phyloP scores from a whole-genome alignment of 2,113 vertebrate species.

The Xiphophorus couchianus region DNA sequence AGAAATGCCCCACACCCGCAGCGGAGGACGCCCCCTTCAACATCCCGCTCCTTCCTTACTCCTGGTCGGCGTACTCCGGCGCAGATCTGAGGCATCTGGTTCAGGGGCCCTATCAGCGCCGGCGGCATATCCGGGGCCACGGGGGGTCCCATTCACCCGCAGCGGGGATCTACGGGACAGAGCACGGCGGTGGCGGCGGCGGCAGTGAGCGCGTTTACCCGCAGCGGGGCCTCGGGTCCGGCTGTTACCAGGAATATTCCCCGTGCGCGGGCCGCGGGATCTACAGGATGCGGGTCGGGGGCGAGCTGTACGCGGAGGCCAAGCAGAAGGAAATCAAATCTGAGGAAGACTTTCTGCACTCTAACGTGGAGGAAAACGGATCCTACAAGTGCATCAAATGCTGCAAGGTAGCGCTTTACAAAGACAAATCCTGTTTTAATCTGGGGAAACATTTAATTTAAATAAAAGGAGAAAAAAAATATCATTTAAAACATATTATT shows the following conservation, averaged over 20 bases:
- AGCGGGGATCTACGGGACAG: constrained; percentile 76
- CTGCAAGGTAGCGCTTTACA: constrained; percentile 85
- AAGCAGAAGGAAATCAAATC: constrained; percentile 86
- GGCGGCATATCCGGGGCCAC: constrained; percentile 45
- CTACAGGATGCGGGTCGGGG: constrained; percentile 68
- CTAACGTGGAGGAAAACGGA: constrained; percentile 82
- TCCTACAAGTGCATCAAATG: constrained; percentile 96
- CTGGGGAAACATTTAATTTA: not conserved
- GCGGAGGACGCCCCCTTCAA: constrained; percentile 80
- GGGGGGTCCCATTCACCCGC: constrained; percentile 78
- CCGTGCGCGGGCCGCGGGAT: constrained; percentile 57
- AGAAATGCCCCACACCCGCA: constrained; percentile 80
- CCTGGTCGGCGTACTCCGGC: constrained; percentile 86
- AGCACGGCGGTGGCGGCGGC: constrained; percentile 71
- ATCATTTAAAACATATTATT: not conserved
- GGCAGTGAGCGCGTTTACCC: constrained; percentile 60
- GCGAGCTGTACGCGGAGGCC: constrained; percentile 68
- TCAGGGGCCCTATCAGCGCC: constrained; percentile 69
- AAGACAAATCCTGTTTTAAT: not conserved
- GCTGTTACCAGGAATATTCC: constrained; percentile 81
- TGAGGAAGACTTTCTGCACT: constrained; percentile 86
- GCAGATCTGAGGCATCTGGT: constrained; percentile 87
- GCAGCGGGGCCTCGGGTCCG: constrained; percentile 53
- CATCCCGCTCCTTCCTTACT: constrained; percentile 85
- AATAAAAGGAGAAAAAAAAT: not conserved